Evolutionary conservation across 2,113 vertebrate species (phyloP).

Genomic region (Muscicapa adusta): DNA sequence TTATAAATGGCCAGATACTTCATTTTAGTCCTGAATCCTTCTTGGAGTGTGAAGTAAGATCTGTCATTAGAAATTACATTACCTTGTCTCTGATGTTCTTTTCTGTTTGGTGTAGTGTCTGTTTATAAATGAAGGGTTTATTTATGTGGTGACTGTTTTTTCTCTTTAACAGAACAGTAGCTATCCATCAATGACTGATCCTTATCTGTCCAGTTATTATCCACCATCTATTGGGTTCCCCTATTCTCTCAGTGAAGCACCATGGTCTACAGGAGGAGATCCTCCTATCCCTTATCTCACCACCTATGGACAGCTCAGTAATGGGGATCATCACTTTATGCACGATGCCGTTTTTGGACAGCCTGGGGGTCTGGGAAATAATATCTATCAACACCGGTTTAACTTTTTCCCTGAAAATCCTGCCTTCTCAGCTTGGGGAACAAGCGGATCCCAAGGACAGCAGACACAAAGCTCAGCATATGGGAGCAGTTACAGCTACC

Average conservation of each 20-base stretch:
- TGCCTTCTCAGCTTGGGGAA: conserved; percentile 93
- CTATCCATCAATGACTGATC: conserved; percentile 95
- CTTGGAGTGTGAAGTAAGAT: not conserved
- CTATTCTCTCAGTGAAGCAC: conserved; percentile 92
- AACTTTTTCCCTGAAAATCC: conserved; percentile 96
- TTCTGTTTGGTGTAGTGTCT: not conserved
- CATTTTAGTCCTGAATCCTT: not conserved
- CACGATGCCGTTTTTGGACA: conserved; percentile 94
- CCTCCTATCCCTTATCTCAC: conserved; percentile 94
- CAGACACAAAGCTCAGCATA: conserved; percentile 93
- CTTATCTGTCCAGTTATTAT: conserved; percentile 94
- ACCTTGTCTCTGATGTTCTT: not conserved
- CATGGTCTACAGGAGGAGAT: conserved; percentile 95
- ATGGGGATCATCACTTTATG: conserved; percentile 94
- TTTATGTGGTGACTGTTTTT: conserved; percentile 7
- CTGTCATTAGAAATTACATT: not conserved
- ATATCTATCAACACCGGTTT: conserved; percentile 91
- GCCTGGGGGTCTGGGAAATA: conserved; percentile 90
- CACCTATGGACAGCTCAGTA: conserved; percentile 92
- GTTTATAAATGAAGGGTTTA: not conserved
- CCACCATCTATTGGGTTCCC: conserved; percentile 95
- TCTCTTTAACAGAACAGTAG: conserved; percentile 85
- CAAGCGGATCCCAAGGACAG: conserved; percentile 91
- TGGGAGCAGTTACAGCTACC: conserved; percentile 92
- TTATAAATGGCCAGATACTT: not conserved